Percentiles rank a stretch among this genome's conserved stretches.
Evolutionary conservation across 2,113 vertebrate genomes (phyloP).

Genomic region (Ardeotis arabs): DNA sequence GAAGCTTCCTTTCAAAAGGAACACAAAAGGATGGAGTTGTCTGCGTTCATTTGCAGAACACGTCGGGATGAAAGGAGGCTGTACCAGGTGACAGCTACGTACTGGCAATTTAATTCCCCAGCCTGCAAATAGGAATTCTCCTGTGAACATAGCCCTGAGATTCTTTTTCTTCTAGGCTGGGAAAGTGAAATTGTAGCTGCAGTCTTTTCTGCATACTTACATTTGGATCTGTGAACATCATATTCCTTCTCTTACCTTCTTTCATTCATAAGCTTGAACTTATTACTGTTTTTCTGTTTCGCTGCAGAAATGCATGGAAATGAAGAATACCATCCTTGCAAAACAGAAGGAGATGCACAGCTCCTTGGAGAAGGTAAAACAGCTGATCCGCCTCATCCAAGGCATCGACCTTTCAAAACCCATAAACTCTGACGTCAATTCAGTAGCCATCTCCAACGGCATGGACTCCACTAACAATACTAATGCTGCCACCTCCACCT

Average conservation of each 20-base stretch:
- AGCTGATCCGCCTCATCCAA: constrained; percentile 95
- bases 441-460: constrained; percentile 80
- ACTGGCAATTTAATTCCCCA: background rate
- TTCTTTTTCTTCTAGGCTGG: background rate
- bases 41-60: background rate
- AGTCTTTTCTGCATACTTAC: background rate
- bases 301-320: constrained; percentile 98
- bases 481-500: constrained; percentile 76
- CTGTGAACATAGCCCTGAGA: background rate
- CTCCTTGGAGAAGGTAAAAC: constrained; percentile 95
- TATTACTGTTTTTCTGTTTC: constrained; percentile 19
- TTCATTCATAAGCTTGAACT: background rate
- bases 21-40: background rate
- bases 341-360: constrained; percentile 98
- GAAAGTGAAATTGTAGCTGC: background rate
- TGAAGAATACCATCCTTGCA: constrained; percentile 94
- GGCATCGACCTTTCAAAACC: constrained; percentile 92
- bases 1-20: constrained; percentile 12
- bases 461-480: constrained; percentile 80
- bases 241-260: background rate
- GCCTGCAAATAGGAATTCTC: background rate
- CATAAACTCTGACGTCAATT: constrained; percentile 83
- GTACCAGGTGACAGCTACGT: background rate
- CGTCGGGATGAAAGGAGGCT: background rate
- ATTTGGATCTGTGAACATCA: background rate